These are phyloP conservation scores for Coelopa pilipes DNA, from an alignment of 2,888 invertebrate species.

Conservation along the genomic window DNA sequence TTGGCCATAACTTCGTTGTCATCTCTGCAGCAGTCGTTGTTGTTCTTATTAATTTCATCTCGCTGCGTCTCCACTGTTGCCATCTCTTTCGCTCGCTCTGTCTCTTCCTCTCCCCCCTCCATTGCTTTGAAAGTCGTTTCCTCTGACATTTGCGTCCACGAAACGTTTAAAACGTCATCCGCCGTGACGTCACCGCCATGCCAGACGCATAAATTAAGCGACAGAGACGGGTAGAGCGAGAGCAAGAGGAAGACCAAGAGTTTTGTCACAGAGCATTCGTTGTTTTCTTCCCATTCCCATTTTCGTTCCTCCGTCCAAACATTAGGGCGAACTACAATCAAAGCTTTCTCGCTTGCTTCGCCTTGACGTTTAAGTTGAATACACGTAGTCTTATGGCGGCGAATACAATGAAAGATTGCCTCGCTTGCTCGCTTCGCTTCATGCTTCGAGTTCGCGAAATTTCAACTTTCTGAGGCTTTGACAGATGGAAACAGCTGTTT, in stretches of 20 bases:
- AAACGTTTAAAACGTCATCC: constrained; percentile 25
- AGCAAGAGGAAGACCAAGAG: neutral
- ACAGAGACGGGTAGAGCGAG: neutral
- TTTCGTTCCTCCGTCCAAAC: too few species aligned
- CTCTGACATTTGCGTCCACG: constrained; percentile 6
- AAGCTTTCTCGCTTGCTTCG: too few species aligned
- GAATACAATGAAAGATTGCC: too few species aligned
- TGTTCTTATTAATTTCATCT: constrained; percentile 4
- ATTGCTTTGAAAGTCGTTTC: neutral
- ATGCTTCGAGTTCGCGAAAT: too few species aligned
- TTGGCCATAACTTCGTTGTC: neutral
- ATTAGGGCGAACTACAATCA: too few species aligned
- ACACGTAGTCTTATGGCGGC: too few species aligned
- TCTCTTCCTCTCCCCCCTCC: too few species aligned
- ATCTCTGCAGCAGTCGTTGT: neutral
- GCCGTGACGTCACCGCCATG: neutral
- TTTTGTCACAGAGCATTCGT: constrained; percentile 1
- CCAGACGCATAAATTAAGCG: constrained; percentile 11
- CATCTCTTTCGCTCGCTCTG: neutral
- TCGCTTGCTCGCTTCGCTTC: too few species aligned
- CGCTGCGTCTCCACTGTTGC: neutral
- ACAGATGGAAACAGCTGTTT: too few species aligned
- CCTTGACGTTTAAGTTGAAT: too few species aligned
- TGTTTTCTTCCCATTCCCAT: neutral
- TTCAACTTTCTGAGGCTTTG: too few species aligned